These are phyloP conservation scores for Mythimna albipuncta DNA, from an alignment of 2,888 invertebrate species.

Conservation along the genomic window DNA sequence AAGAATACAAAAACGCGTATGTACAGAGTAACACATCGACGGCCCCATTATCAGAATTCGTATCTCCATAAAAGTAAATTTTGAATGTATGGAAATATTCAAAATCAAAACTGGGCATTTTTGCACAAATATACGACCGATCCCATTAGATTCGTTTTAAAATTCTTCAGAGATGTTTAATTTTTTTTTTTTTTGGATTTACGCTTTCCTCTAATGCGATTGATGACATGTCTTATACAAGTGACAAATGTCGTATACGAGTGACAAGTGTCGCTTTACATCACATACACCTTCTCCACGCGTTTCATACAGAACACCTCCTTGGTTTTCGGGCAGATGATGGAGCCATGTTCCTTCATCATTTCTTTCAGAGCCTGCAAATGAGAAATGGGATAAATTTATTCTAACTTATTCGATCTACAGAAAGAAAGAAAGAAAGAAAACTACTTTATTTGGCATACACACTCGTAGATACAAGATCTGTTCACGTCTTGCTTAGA, in stretches of 20 bases:
- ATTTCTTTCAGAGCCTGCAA: slow-evolving; percentile 96
- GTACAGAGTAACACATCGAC: slow-evolving; percentile 23
- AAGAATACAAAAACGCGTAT: slow-evolving; percentile 36
- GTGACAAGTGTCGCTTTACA: slow-evolving; percentile 90
- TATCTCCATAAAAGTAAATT: not conserved
- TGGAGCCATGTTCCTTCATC: slow-evolving; percentile 98
- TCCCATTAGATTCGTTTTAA: not conserved
- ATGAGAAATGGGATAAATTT: not conserved
- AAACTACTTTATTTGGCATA: no score
- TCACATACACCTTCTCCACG: slow-evolving; percentile 99
- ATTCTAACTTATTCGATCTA: no score
- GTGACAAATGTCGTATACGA: slow-evolving; percentile 1
- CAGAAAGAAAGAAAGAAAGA: no score
- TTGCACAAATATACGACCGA: not conserved
- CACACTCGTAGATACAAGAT: no score
- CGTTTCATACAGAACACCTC: slow-evolving; percentile 97
- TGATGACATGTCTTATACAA: not conserved
- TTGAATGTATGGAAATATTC: not conserved
- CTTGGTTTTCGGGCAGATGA: slow-evolving; percentile 98
- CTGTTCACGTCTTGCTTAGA: no score
- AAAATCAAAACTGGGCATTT: no score
- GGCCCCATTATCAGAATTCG: not conserved
- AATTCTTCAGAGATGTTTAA: no score
- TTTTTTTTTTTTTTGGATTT: not conserved
- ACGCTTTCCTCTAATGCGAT: not conserved